Base-by-base conservation (phyloP, 2,797 vertebrate species). In the Harpagifer antarcticus region DNA sequence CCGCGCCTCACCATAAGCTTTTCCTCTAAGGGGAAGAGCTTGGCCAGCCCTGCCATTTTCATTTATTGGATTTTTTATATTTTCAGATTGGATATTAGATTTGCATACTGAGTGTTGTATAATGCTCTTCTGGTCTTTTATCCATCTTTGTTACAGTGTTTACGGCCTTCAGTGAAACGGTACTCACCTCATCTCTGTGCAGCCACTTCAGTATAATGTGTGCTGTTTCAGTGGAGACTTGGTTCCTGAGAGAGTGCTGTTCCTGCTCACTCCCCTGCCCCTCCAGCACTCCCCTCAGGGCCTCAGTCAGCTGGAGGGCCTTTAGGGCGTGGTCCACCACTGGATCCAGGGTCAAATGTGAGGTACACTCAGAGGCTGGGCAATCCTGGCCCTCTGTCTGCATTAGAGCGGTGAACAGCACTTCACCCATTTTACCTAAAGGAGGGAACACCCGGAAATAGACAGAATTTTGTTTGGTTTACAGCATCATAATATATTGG, bases 251-350 rank as follows among this genome's bases (percentile, higher is more conserved):
- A 0, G 88, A 83, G 33, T 93, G 93, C 61, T 88, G 94, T 60
- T 96, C 95, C 72, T 95, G 90, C 42, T 94, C 90, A 48, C 92
- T 93, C 40, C 87, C 86, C 64, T 96, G 82, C 88, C 89, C 93
- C 90, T 96, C 96, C 90, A 97, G 76, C 5, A 92, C 91, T 62
- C 90, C 88, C 83, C 94, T 94, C 80, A 98, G 93, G 82, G 96
- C 96, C 83, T 97, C 96, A 0, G 96, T 83, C 17, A 97, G 94
- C 88, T 95, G 95, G 33, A 97, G 81, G 66, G 95, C 94, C 59
- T 94, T 95, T 64, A 96, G 90, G 4, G 92, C 75, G 14, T 94
- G 95, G 76, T 95, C 88, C 47, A 87, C 85, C 13, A 88, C 76
- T 37, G 93, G 89, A 12, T 93, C 91, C 17, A 90, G 89, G 67